These are phyloP conservation scores for Luidia sarsii DNA, from an alignment of 53 echinoderm and acorn worm genomes.

Conservation along the genomic window DNA sequence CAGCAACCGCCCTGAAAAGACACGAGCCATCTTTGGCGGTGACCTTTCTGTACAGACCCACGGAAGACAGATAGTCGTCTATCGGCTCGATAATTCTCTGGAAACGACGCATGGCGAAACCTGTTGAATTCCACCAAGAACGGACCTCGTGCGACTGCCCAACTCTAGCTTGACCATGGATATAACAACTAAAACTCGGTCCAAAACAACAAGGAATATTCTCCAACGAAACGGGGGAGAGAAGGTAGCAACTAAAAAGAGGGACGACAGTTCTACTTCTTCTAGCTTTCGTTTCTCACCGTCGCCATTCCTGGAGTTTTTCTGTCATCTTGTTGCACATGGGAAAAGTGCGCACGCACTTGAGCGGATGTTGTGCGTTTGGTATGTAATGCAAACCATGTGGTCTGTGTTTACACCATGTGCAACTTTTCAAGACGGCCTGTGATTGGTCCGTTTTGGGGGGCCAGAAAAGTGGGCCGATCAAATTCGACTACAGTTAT, in stretches of 20 bases:
- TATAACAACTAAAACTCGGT: conserved; percentile 18
- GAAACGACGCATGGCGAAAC: conserved; percentile 50
- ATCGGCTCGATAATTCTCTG: conserved; percentile 84
- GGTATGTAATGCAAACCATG: background rate
- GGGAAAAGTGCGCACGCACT: background rate
- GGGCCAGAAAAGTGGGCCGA: no score
- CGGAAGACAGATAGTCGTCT: conserved; percentile 88
- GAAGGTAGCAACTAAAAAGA: conserved; percentile 42
- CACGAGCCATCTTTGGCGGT: conserved; percentile 99
- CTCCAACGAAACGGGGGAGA: conserved; percentile 29
- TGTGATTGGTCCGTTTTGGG: conserved; percentile 31
- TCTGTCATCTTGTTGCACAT: background rate
- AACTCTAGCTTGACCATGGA: conserved; percentile 29
- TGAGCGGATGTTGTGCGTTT: background rate
- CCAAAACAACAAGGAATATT: conserved; percentile 13
- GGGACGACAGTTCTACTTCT: background rate
- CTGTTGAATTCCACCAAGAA: conserved; percentile 26
- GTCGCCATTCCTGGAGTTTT: conserved; percentile 33
- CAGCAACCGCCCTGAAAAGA: conserved; percentile 95
- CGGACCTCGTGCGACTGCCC: conserved; percentile 42
- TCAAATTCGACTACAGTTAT: no score
- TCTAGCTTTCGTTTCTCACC: background rate
- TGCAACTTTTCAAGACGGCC: background rate
- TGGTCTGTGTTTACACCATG: conserved; percentile 34
- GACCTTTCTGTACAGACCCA: conserved; percentile 89